phyloP scores from a whole-genome alignment of 2,797 vertebrate genomes.

The Hafferia zeledoni region DNA sequence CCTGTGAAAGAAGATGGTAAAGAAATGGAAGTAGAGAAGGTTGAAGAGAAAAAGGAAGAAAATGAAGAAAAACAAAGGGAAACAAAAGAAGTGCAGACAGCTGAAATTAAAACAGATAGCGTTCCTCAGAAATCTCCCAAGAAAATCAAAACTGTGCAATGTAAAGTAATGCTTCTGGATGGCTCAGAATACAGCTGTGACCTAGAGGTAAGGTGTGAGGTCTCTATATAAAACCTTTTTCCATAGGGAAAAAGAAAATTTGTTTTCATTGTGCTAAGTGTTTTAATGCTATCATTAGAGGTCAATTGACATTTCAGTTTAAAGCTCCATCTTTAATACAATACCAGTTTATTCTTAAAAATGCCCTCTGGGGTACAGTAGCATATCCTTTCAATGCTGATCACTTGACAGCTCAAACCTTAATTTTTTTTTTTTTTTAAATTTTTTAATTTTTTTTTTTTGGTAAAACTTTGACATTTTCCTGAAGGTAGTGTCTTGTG shows the following conservation, averaged over 20 bases:
- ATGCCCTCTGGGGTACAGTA: not conserved
- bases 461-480: not conserved
- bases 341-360: not conserved
- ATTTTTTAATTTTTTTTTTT: not conserved
- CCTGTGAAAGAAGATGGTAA: constrained; percentile 79
- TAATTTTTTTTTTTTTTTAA: not conserved
- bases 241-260: not conserved
- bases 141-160: constrained; percentile 91
- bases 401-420: not conserved
- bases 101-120: constrained; percentile 75
- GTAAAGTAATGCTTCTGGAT: constrained; percentile 90
- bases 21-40: constrained; percentile 62
- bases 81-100: constrained; percentile 78
- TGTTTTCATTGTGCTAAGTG: not conserved
- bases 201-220: constrained; percentile 86
- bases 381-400: not conserved
- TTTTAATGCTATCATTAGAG: not conserved
- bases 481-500: not conserved
- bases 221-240: not conserved
- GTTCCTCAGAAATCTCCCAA: constrained; percentile 84
- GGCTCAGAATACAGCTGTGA: constrained; percentile 90
- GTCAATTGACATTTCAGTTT: not conserved
- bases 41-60: constrained; percentile 69
- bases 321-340: not conserved
- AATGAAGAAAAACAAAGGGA: constrained; percentile 74